Evolutionary conservation across 2,113 vertebrate genomes (phyloP).

Genomic region (Ptyas mucosa): DNA sequence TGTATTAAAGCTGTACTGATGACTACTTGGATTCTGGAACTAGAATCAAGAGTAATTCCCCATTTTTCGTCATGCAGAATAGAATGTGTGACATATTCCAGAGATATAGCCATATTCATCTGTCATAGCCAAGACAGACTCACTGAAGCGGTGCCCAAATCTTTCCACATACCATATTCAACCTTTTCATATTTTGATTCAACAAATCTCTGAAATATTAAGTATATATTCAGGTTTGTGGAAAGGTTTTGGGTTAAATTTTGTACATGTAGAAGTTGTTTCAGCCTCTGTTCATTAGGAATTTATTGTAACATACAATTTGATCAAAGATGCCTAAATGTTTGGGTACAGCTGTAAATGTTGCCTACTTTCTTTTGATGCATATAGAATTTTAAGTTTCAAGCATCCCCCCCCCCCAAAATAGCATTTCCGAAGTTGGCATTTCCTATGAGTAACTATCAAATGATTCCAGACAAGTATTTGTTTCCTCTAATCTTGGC

Average conservation of each 20-base stretch:
- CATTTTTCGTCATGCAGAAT: background rate
- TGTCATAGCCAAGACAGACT: background rate
- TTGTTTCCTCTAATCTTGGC: constrained; percentile 1
- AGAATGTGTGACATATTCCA: background rate
- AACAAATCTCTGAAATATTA: background rate
- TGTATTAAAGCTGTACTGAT: background rate
- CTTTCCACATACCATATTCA: background rate
- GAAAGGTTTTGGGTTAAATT: background rate
- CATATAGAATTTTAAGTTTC: background rate
- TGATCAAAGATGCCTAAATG: background rate
- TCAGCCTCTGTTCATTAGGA: background rate
- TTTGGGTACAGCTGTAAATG: background rate
- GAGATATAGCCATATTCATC: background rate
- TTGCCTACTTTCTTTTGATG: background rate
- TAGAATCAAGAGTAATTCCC: background rate
- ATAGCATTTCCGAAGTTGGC: constrained; percentile 29
- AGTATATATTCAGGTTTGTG: background rate
- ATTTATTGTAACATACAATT: background rate
- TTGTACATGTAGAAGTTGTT: background rate
- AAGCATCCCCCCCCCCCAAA: constrained; percentile 28
- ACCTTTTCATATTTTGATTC: background rate
- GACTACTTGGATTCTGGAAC: background rate
- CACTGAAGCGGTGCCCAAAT: background rate
- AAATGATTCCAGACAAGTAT: constrained; percentile 9
- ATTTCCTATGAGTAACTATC: background rate